Evolutionary conservation across 2,113 vertebrate genomes (phyloP).

Genomic region (Lagopus leucura): DNA sequence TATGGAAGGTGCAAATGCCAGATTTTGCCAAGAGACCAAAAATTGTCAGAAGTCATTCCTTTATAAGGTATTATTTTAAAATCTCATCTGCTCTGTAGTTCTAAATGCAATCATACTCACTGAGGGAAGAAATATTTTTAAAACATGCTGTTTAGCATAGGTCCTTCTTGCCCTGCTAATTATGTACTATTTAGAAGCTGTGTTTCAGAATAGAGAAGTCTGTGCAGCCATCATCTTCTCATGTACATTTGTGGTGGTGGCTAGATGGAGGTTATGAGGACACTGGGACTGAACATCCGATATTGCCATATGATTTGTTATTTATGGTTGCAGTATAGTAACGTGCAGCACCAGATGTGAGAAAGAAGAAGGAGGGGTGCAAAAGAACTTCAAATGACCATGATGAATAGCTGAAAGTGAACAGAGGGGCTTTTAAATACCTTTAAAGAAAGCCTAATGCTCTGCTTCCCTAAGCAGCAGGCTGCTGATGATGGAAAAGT

Average conservation of each 20-base stretch:
- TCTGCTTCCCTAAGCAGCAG: constrained; percentile 56
- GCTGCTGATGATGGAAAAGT: constrained; percentile 61
- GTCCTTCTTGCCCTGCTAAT: neutral
- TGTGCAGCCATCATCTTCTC: neutral
- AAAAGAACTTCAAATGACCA: constrained; percentile 47
- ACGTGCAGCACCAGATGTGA: constrained; percentile 2
- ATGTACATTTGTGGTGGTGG: neutral
- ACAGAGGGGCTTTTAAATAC: constrained; percentile 61
- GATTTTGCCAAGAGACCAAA: neutral
- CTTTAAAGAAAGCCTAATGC: constrained; percentile 62
- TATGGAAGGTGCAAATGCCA: neutral
- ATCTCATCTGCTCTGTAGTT: neutral
- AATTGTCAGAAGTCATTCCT: neutral
- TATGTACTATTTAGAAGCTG: neutral
- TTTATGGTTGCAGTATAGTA: neutral
- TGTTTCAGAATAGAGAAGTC: neutral
- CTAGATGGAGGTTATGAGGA: neutral
- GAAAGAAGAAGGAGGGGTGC: constrained; percentile 6
- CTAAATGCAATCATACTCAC: neutral
- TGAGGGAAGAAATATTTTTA: neutral
- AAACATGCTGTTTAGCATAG: neutral
- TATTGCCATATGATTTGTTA: neutral
- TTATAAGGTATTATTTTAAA: neutral
- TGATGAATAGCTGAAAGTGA: constrained; percentile 67
- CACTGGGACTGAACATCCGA: neutral